phyloP scores from a whole-genome alignment of 2,113 vertebrate species.

The Pandion haliaetus region DNA sequence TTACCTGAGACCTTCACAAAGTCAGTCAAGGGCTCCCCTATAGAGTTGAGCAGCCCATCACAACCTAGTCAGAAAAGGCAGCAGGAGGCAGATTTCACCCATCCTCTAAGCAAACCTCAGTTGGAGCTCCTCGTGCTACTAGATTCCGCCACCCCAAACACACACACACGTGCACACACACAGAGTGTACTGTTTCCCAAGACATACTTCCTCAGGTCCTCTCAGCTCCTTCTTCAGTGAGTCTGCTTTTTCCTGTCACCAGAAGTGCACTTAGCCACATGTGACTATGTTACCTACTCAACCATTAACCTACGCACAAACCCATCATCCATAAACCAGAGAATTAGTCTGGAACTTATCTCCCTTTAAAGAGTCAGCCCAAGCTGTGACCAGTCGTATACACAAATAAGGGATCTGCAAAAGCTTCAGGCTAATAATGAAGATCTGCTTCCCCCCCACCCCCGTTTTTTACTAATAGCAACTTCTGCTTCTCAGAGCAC shows the following conservation, averaged over 20 bases:
- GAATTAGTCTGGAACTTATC: background rate
- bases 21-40: background rate
- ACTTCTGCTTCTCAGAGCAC: background rate
- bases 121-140: background rate
- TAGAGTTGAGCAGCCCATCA: background rate
- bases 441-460: rapidly evolving
- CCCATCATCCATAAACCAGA: background rate
- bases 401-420: background rate
- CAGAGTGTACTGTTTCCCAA: background rate
- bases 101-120: background rate
- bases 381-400: background rate
- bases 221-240: background rate
- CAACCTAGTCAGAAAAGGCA: background rate
- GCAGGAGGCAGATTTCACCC: background rate
- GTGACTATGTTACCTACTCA: background rate
- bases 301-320: background rate
- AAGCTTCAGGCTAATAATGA: background rate
- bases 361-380: background rate
- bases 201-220: background rate
- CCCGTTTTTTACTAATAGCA: background rate
- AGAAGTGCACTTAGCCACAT: background rate
- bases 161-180: too few relatives aligned
- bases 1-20: background rate
- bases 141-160: background rate
- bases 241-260: background rate